Conservation (phyloP, 2,113 vertebrate species). For the Ammodytes marinus region DNA sequence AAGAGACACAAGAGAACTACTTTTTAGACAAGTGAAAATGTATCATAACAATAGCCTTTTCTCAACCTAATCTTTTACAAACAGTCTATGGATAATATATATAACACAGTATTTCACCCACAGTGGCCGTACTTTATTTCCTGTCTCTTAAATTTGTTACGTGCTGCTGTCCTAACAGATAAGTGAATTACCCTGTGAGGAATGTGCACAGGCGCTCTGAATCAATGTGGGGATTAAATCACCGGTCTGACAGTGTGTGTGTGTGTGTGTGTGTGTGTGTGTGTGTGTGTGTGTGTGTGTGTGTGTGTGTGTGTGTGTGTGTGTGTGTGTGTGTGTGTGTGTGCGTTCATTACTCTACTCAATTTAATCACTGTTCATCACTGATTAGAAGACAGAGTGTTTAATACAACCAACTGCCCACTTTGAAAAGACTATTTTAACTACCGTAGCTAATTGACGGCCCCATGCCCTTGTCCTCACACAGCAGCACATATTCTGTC, state of each 20-base stretch:
- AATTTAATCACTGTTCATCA: slow-evolving; percentile 35
- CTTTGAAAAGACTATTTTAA: slow-evolving; percentile 1
- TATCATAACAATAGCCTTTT: slow-evolving; percentile 37
- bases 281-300: neutral
- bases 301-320: neutral
- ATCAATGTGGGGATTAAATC: slow-evolving; percentile 61
- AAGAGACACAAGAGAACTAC: too few relatives aligned
- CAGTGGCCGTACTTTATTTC: slow-evolving; percentile 61
- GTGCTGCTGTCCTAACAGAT: slow-evolving; percentile 52
- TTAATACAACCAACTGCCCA: slow-evolving; percentile 5
- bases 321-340: neutral
- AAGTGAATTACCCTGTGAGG: slow-evolving; percentile 63
- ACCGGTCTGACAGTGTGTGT: slow-evolving; percentile 16
- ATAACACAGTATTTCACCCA: slow-evolving; percentile 23
- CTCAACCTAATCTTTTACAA: neutral
- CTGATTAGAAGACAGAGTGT: slow-evolving; percentile 25
- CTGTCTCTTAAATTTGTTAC: slow-evolving; percentile 68
- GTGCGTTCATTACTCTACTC: slow-evolving; percentile 18
- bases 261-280: neutral
- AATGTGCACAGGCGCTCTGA: slow-evolving; percentile 60
- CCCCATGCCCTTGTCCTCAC: neutral
- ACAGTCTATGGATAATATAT: too few relatives aligned
- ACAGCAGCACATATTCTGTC: neutral
- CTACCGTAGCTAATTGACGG: neutral
- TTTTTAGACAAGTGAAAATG: neutral